These are phyloP conservation scores for Lasiurus borealis DNA, from an alignment of 2,113 vertebrate species.

Conservation along the genomic window DNA sequence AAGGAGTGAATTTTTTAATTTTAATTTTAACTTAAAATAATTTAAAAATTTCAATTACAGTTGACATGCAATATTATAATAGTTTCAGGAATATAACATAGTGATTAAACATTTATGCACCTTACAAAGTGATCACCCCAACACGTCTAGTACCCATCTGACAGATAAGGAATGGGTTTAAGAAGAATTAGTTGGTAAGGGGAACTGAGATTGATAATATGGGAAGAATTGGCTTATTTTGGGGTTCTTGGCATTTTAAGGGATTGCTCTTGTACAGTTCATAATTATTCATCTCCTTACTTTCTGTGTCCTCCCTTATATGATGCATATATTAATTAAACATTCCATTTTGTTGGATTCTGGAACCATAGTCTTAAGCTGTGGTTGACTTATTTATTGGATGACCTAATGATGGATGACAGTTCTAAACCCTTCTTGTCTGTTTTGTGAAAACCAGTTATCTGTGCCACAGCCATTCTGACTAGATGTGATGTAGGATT, in stretches of 20 bases:
- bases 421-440: not conserved
- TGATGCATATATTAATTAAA: slow-evolving; percentile 49
- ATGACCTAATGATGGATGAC: too few relatives aligned
- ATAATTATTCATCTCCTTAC: not conserved
- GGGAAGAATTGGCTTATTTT: not conserved
- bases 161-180: not conserved
- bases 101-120: not conserved
- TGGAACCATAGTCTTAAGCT: slow-evolving; percentile 28
- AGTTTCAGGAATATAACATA: not conserved
- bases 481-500: not conserved
- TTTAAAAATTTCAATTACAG: not conserved
- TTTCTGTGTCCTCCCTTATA: slow-evolving; percentile 8
- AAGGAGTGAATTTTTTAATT: not conserved
- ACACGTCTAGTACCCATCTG: not conserved
- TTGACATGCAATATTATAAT: not conserved
- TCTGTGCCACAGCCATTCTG: not conserved
- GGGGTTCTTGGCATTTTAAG: slow-evolving; percentile 32
- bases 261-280: not conserved
- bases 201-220: not conserved
- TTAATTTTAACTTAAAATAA: not conserved
- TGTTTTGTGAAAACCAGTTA: not conserved
- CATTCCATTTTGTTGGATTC: slow-evolving; percentile 46
- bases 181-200: not conserved
- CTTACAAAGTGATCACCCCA: not conserved
- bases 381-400: not conserved